Conservation (phyloP, 2,888 invertebrate species). For the Perizoma flavofasciatum region DNA sequence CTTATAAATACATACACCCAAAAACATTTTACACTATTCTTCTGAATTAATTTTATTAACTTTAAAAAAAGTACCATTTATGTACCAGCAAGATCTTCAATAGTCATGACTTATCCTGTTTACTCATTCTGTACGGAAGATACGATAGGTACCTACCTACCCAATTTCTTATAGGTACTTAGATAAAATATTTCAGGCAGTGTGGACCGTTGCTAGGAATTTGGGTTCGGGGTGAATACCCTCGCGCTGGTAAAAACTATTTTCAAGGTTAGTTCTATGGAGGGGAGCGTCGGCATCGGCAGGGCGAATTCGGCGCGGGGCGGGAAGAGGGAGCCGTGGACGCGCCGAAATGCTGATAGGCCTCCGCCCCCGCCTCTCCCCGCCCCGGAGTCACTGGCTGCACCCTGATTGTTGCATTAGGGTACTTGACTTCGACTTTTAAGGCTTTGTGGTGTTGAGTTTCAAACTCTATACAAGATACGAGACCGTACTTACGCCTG, state of each 20-base stretch:
- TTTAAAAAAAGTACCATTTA: too few relatives aligned
- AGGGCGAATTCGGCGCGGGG: conserved; percentile 74
- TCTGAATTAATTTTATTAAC: too few relatives aligned
- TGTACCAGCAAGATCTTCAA: too few relatives aligned
- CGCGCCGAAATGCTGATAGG: conserved; percentile 82
- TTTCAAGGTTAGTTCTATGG: conserved; percentile 81
- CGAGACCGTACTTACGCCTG: too few relatives aligned
- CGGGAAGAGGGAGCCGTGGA: conserved; percentile 58
- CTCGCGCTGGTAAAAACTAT: conserved; percentile 82
- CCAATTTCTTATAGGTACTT: too few relatives aligned
- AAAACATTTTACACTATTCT: too few relatives aligned
- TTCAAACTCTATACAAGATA: conserved; percentile 5
- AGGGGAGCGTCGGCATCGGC: conserved; percentile 76
- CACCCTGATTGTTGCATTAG: conserved; percentile 51
- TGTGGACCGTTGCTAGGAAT: conserved; percentile 76
- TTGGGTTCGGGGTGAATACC: conserved; percentile 83
- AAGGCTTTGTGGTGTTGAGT: conserved; percentile 18
- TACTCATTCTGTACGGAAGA: too few relatives aligned
- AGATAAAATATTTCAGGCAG: conserved; percentile 40
- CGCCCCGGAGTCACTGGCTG: conserved; percentile 46
- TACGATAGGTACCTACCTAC: too few relatives aligned
- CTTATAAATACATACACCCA: too few relatives aligned
- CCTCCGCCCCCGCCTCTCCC: conserved; percentile 55
- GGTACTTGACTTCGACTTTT: conserved; percentile 36
- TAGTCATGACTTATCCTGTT: too few relatives aligned